These are phyloP conservation scores for Promerops cafer DNA, from an alignment of 2,113 vertebrate genomes.

Conservation along the genomic window DNA sequence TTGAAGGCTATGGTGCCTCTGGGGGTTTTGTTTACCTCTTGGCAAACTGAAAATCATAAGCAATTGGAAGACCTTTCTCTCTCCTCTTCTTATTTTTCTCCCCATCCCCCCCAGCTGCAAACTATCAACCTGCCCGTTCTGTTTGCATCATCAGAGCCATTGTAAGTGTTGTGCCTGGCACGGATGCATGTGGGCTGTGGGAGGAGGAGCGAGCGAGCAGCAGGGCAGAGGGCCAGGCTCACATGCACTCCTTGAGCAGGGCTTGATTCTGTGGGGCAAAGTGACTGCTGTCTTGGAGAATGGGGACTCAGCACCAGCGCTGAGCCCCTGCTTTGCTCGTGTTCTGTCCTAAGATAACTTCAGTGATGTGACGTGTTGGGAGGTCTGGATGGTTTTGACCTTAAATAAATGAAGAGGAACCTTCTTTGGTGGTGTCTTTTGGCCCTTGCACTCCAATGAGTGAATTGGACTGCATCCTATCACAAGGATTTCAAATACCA, in stretches of 20 bases:
- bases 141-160: not conserved
- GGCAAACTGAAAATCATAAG: slow-evolving; percentile 70
- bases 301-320: rapidly evolving
- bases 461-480: too few species aligned
- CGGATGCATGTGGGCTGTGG: not conserved
- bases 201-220: not conserved
- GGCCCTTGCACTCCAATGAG: not conserved
- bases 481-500: not conserved
- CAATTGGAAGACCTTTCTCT: slow-evolving; percentile 67
- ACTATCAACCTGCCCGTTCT: slow-evolving; percentile 28
- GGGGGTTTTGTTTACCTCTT: slow-evolving; percentile 79
- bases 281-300: rapidly evolving
- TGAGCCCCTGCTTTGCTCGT: rapidly evolving
- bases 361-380: rapidly evolving
- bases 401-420: not conserved
- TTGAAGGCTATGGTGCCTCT: slow-evolving; percentile 70
- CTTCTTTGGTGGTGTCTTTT: not conserved
- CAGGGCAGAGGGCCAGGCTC: not conserved
- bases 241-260: rapidly evolving
- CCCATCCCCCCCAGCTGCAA: not conserved
- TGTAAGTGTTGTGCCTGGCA: slow-evolving; percentile 27
- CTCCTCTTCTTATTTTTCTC: not conserved
- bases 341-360: not conserved
- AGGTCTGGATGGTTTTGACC: not conserved
- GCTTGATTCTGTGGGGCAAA: not conserved